Base-by-base conservation (phyloP, 1,140 invertebrate genomes). In the Drosophila lini region DNA sequence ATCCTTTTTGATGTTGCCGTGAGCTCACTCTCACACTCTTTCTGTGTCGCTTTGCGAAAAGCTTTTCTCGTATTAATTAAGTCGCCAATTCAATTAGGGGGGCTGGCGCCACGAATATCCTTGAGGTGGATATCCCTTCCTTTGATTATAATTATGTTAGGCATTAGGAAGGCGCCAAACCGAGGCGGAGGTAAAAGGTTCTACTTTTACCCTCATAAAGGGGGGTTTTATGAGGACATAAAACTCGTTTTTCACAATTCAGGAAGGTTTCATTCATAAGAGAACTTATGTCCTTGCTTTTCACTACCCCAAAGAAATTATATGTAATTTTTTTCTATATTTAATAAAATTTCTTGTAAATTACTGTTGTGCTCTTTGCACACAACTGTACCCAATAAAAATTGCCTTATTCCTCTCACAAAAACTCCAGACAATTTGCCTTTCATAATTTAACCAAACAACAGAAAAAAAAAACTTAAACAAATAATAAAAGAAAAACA, bases 1-100 rank as follows among this genome's bases (percentile, higher is more conserved):
- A 77, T 77, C 74, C 84, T 78, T 80, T 73, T 86, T 86, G 84
- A 89, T 80, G 83, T 88, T 58, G 42, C 25, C 48, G 28, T 9
- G 53, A 44, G 70, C 31, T 10, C 28, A 32, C 28, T n/a, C 28
- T 38, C 34, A 7, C 19, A n/a, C 47, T 32, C 15, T 53, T 22
- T 38, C 19, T 6, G 34, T 25, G 47, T 32, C 5, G 45, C 65
- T 55, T 63, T 32, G 50, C 44, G 53, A 58, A 60, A 65, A 41
- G 56, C 44, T 65, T 47, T 58, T 48, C 50, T 74, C 70, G 47
- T 60, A 71, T 65, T 76, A 85, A 85, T 85, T 85, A 64, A 88
- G 70, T 65, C 69, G 59, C 44, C 47, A 57, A 79, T 83, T 86
- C 52, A 59, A 82, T 64, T 81, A 71, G 52, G 19, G 64, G 38